phyloP scores from a whole-genome alignment of 2,888 invertebrate genomes.

The Lymantria monacha region DNA sequence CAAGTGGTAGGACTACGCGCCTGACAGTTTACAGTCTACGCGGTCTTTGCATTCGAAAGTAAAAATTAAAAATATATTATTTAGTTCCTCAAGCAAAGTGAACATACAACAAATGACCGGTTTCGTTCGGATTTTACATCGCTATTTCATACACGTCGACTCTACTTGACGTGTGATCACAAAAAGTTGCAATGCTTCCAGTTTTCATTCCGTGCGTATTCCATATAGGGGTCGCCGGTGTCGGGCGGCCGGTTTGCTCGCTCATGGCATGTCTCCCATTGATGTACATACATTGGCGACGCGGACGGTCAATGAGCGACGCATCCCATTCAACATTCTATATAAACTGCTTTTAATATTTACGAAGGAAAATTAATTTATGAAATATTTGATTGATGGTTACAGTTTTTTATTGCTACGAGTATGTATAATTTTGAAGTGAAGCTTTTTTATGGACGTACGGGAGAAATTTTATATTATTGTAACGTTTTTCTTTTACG shows the following conservation, averaged over 20 bases:
- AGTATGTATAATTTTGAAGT: too few species aligned
- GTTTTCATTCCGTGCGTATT: constrained; percentile 42
- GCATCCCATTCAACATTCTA: constrained; percentile 19
- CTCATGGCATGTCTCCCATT: constrained; percentile 51
- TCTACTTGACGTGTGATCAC: not conserved
- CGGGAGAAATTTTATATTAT: too few species aligned
- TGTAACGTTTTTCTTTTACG: too few species aligned
- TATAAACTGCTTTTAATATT: not conserved
- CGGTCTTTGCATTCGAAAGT: too few species aligned
- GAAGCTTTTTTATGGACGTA: too few species aligned
- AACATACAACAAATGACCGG: too few species aligned
- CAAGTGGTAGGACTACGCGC: too few species aligned
- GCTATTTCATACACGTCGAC: not conserved
- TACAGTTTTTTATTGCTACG: too few species aligned
- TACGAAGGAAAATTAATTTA: not conserved
- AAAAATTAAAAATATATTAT: too few species aligned
- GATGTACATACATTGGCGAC: constrained; percentile 25
- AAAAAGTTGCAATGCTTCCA: constrained; percentile 25
- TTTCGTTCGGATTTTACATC: not conserved
- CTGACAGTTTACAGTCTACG: too few species aligned
- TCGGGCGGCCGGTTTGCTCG: constrained; percentile 38
- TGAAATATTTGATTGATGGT: too few species aligned
- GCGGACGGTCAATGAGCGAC: constrained; percentile 43
- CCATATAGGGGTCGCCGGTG: constrained; percentile 36
- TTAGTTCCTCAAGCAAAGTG: too few species aligned